Evolutionary conservation across 2,888 invertebrate species (phyloP), one percentile per base, ranked within the genome.

Genomic region (Oligia strigilis): DNA sequence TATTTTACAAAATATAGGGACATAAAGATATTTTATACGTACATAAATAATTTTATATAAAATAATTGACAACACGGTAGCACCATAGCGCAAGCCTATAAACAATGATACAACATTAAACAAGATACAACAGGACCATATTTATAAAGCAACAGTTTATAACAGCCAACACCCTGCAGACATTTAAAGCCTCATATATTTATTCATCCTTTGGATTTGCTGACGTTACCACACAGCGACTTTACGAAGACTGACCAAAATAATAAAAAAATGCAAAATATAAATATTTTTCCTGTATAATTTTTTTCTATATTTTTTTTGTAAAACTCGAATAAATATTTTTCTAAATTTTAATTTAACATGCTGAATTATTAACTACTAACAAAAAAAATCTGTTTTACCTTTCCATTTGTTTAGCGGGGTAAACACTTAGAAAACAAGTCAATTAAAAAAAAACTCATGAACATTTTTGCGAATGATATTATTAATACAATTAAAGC

Each of bases 111-210:
- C 93, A 93, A 94, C 92, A 94, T 91, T 93, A 86, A 94, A 94
- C 84, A 92, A 87, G 77, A 88, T 86, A 90, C 81, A 90, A 86
- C 87, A 89, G 87, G 82, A 83, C 76, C 81, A 86, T 79, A 88
- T 90, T 89, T 90, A 90, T 90, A 87, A 92, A 93, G 92, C 92
- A 88, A 91, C 86, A 90, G 85, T 87, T 86, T 89, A 90, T 93
- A 92, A 95, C 96, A 96, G 96, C 97, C 97, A 97, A 97, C 97
- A 97, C 97, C 95, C 96, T 96, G 97, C 97, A 96, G 94, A 97
- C 97, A 97, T 96, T 94, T 92, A 96, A 97, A 96, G 96, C 96
- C 95, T 94, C 91, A 88, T 90, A 87, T 90, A 92, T 92, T 91
- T 71, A 83, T 85, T 91, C 87, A 76, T 81, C 43, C 71, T 83